Evolutionary conservation across 2,797 vertebrate species (phyloP), one percentile per base, ranked within the genome.

Genomic region (Tachyglossus aculeatus): DNA sequence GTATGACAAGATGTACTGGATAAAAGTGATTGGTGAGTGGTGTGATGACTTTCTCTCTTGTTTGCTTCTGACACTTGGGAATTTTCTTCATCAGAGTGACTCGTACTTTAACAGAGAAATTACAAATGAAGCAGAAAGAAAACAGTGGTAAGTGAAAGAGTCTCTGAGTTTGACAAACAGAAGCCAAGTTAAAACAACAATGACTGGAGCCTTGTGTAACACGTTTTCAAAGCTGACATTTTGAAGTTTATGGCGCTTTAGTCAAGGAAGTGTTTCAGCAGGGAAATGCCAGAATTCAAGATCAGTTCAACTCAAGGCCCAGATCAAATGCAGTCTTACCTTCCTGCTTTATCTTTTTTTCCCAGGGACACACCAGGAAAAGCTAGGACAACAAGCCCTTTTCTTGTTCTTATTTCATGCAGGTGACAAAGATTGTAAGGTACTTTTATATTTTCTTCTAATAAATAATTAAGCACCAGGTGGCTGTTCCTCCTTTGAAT

Each of bases 261-360:
- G 72, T 87, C 85, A 83, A 86, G 86, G 87, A 90, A 83, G 39
- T 84, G 60, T 87, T 91, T 88, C 85, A 89, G 74, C 9, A 41
- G 36, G 83, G 81, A 83, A 91, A 86, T 78, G 91, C 89, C 82
- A 76, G 61, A 57, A 67, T 78, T 87, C 0, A 4, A 41, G 1
- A 78, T 83, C 87, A 87, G 79, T 77, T 89, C 79, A 78, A 71
- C 70, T 84, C 69, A 85, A 85, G 43, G 84, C 69, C 84, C 85
- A 88, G 71, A 88, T 70, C 78, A 91, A 90, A 88, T 87, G 84
- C 70, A 69, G 80, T 81, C 74, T 64, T 76, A 81, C 52, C 63
- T 86, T 85, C 82, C 85, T 80, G 59, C 80, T 83, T 88, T 81
- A 84, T 87, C 88, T 88, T 77, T 47, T 66, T 60, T 89, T n/a